Percentiles rank a stretch among this genome's conserved stretches.
phyloP scores from a whole-genome alignment of 30 jellyfish, hydroid and myxozoan species.

The Sanderia malayensis region DNA sequence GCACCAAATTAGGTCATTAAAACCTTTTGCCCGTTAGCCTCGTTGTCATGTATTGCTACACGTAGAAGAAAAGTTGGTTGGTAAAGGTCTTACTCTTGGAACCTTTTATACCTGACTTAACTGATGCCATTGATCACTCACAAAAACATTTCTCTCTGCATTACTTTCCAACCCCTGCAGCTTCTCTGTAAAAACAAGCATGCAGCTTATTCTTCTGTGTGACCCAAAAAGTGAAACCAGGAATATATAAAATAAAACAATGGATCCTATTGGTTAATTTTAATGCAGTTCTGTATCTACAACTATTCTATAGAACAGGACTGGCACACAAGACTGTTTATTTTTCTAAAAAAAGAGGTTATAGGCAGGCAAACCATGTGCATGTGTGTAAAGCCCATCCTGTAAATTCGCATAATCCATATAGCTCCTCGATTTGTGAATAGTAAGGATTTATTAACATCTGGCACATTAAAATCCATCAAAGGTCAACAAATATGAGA shows the following conservation, averaged over 20 bases:
- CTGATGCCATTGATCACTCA: background rate
- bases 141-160: constrained; percentile 23
- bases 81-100: too few species aligned
- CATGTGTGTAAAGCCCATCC: background rate
- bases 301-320: background rate
- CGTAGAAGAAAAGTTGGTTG: too few species aligned
- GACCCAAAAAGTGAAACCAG: background rate
- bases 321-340: background rate
- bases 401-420: background rate
- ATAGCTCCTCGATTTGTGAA: background rate
- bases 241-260: background rate
- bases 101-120: background rate
- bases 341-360: background rate
- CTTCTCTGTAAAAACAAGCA: background rate
- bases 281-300: background rate
- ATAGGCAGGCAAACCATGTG: background rate
- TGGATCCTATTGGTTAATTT: background rate
- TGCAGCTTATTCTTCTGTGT: background rate
- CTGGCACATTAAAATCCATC: background rate
- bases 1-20: too few species aligned
- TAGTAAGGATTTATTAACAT: background rate
- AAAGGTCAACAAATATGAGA: background rate
- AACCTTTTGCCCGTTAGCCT: too few species aligned
- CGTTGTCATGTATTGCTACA: too few species aligned
- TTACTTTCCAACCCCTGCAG: constrained; percentile 10